Conservation (phyloP, 2,113 vertebrate genomes). For the Microtus oregoni region DNA sequence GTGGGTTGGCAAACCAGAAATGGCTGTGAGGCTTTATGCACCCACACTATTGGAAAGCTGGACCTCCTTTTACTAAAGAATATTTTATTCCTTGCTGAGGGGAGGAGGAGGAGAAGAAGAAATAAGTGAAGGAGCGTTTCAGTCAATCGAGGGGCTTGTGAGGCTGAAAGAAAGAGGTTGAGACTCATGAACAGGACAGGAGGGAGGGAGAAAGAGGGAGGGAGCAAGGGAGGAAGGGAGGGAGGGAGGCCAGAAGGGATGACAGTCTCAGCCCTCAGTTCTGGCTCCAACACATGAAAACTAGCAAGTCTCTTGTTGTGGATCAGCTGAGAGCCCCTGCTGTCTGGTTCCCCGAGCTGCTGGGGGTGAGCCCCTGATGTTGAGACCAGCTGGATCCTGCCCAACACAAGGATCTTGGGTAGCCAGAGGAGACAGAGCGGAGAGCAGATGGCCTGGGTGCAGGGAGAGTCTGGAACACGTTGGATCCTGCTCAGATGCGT, state of each 20-base stretch:
- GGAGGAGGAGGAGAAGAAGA: neutral
- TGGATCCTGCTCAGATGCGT: neutral
- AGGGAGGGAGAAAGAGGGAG: neutral
- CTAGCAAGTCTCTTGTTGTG: neutral
- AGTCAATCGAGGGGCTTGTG: neutral
- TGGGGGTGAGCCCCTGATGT: neutral
- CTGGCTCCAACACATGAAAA: neutral
- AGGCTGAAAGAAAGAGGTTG: neutral
- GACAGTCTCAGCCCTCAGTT: neutral
- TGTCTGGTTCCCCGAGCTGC: neutral
- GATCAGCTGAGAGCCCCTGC: neutral
- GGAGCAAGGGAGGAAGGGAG: neutral
- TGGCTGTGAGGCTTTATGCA: neutral
- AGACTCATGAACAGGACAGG: neutral
- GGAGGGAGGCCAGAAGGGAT: neutral
- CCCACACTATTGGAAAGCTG: neutral
- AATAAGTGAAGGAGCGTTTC: neutral
- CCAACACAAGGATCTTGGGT: neutral
- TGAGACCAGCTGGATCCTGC: neutral
- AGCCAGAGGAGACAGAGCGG: neutral
- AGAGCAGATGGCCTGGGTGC: neutral
- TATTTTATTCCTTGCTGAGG: neutral
- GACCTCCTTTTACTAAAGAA: neutral
- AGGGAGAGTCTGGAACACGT: neutral
- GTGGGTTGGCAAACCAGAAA: neutral